Evolutionary conservation across 2,797 vertebrate species (phyloP), one percentile per base, ranked within the genome.

Genomic region (Taenioides sp.): DNA sequence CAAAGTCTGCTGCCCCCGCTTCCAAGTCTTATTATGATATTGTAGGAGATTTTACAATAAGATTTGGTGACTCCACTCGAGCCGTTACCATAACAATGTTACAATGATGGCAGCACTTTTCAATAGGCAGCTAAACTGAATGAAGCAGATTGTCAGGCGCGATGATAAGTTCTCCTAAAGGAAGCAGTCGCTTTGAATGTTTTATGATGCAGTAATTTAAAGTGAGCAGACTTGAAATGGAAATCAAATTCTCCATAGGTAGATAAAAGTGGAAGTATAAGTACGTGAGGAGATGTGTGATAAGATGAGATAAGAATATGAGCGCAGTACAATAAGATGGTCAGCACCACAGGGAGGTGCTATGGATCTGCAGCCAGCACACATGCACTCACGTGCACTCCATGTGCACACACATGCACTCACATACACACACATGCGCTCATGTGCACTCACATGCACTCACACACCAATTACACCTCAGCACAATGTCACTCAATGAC

Each of bases 21-120:
- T 90, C 90, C 86, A 78, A 88, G 89, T 91, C 85, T 89, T 91
- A 91, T 92, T 92, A 92, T 90, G 89, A 91, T 91, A 92, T 92
- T 90, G 91, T 90, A 86, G 87, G 83, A 90, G 89, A 91, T 91
- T 90, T 90, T 86, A 90, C 92, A 92, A 92, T 92, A 89, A 91
- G 91, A 91, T 92, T 91, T 92, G 89, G 89, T 87, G 89, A 92
- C 87, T 92, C 89, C 87, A 87, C 88, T 89, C 84, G 71, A 84
- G 90, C 90, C 86, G 92, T 90, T 91, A 90, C 91, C 89, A 90
- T 92, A 92, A 92, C 90, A 82, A 88, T 89, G 87, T 91, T 91
- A 92, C 89, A 86, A 78, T 87, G 88, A 92, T 90, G 86, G 89
- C 88, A 88, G 86, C 86, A 83, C 80, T 89, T 91, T 90, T 92